Evolutionary conservation across 2,113 vertebrate species (phyloP).

Genomic region (Psittacula cyanocephala): DNA sequence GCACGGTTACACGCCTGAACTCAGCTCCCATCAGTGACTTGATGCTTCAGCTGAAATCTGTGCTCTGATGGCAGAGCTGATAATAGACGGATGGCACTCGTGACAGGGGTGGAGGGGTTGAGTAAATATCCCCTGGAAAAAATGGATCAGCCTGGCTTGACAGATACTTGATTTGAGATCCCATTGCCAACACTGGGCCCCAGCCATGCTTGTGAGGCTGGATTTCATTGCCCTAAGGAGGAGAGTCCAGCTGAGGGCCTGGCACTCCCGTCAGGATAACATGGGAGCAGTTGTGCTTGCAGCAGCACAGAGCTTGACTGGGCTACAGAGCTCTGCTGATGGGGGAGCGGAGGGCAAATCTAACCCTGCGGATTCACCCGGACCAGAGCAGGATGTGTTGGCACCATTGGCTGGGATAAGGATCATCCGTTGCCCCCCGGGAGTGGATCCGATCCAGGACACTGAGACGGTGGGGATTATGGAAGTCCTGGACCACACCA

Average conservation of each 20-base stretch:
- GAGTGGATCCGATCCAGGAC: neutral
- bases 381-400: neutral
- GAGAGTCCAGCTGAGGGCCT: neutral
- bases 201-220: neutral
- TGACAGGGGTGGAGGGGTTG: neutral
- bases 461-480: neutral
- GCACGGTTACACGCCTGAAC: neutral
- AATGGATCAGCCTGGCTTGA: constrained; percentile 13
- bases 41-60: neutral
- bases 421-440: fast-evolving
- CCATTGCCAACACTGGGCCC: neutral
- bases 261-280: neutral
- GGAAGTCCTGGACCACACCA: neutral
- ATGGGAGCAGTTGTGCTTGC: neutral
- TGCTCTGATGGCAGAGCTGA: neutral
- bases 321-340: neutral
- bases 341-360: neutral
- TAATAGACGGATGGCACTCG: neutral
- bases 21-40: neutral
- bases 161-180: neutral
- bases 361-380: fast-evolving
- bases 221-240: neutral
- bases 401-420: neutral
- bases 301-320: neutral
- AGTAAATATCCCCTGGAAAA: constrained; percentile 5